phyloP scores from a whole-genome alignment of 1,140 invertebrate species.

The Calosoma granatense region DNA sequence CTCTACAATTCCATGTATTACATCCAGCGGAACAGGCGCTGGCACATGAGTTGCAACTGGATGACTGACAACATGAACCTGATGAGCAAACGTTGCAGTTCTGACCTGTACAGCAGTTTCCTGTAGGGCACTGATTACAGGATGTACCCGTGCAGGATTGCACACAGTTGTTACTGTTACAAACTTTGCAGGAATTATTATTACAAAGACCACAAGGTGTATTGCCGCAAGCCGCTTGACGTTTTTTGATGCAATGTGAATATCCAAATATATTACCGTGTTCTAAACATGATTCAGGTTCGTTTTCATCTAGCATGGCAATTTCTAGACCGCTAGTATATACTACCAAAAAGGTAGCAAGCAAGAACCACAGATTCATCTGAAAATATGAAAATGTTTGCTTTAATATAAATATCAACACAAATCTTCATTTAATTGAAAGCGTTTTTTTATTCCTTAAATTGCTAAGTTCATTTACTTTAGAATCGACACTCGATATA shows the following conservation, averaged over 20 bases:
- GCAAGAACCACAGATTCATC: not conserved
- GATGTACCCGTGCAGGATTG: not conserved
- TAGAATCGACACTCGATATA: too few species aligned
- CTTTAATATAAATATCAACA: too few species aligned
- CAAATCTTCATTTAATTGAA: too few species aligned
- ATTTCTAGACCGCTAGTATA: too few species aligned
- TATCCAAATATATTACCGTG: not conserved
- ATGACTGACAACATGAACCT: not conserved
- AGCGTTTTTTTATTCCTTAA: too few species aligned
- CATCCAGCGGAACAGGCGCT: not conserved
- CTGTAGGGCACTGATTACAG: not conserved
- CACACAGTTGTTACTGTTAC: not conserved
- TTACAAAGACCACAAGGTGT: not conserved
- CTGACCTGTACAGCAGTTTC: not conserved
- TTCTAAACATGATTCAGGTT: not conserved
- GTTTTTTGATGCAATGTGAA: not conserved
- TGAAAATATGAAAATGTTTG: not conserved
- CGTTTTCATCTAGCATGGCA: not conserved
- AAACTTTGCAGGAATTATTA: not conserved
- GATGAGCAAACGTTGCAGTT: not conserved
- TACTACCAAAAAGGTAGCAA: not conserved
- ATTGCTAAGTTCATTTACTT: too few species aligned
- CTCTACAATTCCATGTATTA: not conserved
- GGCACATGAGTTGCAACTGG: not conserved
- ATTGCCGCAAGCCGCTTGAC: not conserved